Evolutionary conservation across 2,113 vertebrate genomes (phyloP).

Genomic region (Strix uralensis): DNA sequence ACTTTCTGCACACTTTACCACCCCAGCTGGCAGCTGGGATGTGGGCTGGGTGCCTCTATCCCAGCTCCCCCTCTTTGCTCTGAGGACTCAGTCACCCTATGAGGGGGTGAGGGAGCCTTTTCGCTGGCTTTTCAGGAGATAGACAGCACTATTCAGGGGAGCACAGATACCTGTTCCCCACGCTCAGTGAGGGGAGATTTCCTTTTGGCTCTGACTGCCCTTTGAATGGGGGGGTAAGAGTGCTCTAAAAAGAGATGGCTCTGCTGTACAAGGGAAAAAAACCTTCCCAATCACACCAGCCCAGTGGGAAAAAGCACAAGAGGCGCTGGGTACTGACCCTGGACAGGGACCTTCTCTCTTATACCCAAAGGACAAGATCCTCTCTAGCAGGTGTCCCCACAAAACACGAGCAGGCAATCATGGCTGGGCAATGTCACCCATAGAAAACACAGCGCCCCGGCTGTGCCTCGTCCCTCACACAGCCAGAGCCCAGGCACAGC

Average conservation of each 20-base stretch:
- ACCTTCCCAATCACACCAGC: background rate
- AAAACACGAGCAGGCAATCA: accelerated
- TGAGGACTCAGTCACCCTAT: background rate
- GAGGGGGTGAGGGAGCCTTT: background rate
- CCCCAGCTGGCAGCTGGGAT: background rate
- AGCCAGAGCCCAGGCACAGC: background rate
- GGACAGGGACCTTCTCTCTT: background rate
- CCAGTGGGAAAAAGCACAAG: background rate
- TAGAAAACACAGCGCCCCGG: background rate
- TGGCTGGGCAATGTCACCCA: background rate
- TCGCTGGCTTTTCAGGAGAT: background rate
- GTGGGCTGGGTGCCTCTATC: background rate
- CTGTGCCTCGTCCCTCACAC: background rate
- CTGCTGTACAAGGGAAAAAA: background rate
- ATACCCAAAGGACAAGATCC: background rate
- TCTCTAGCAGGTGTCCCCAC: background rate
- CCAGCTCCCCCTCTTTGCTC: background rate
- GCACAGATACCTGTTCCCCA: background rate
- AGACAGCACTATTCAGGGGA: background rate
- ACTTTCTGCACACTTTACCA: background rate
- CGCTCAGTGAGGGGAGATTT: background rate
- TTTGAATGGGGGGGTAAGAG: background rate
- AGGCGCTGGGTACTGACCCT: accelerated
- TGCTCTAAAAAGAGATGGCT: background rate
- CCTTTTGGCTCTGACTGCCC: background rate